Evolutionary conservation across 2,888 invertebrate genomes (phyloP).

Genomic region (Ferrisia virgata): DNA sequence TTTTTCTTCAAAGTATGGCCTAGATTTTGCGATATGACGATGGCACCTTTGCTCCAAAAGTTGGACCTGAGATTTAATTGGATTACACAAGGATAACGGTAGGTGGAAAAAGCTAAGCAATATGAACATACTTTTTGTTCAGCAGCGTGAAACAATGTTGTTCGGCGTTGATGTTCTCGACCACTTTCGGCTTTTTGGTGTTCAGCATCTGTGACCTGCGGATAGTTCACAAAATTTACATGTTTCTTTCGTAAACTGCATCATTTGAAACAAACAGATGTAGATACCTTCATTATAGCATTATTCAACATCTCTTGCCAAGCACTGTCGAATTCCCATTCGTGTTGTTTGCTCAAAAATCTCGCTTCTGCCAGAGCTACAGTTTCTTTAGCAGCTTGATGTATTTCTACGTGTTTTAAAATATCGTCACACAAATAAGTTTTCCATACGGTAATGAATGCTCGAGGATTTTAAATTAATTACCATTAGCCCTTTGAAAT

Average conservation of each 20-base stretch:
- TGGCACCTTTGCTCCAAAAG: conserved; percentile 78
- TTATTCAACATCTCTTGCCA: conserved; percentile 98
- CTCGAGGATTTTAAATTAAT: conserved; percentile 47
- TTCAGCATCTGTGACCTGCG: conserved; percentile 87
- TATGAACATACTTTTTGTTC: conserved; percentile 65
- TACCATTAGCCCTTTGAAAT: conserved; percentile 85
- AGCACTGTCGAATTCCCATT: conserved; percentile 89
- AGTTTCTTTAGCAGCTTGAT: conserved; percentile 90
- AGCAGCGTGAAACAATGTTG: conserved; percentile 74
- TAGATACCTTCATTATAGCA: conserved; percentile 79
- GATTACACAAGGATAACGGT: background rate
- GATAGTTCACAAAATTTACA: background rate
- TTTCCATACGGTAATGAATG: no score
- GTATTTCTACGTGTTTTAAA: conserved; percentile 64
- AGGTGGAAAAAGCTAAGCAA: background rate
- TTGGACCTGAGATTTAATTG: conserved; percentile 59
- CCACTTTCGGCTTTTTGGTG: conserved; percentile 84
- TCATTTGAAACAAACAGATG: conserved; percentile 47
- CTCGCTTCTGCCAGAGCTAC: conserved; percentile 85
- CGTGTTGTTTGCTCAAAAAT: conserved; percentile 68
- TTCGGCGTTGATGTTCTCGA: conserved; percentile 78
- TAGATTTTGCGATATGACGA: conserved; percentile 78
- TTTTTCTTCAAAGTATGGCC: conserved; percentile 88
- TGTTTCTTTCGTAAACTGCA: conserved; percentile 32
- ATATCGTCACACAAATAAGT: background rate